Evolutionary conservation across 2,113 vertebrate species (phyloP).

Genomic region (Artemisiospiza belli): DNA sequence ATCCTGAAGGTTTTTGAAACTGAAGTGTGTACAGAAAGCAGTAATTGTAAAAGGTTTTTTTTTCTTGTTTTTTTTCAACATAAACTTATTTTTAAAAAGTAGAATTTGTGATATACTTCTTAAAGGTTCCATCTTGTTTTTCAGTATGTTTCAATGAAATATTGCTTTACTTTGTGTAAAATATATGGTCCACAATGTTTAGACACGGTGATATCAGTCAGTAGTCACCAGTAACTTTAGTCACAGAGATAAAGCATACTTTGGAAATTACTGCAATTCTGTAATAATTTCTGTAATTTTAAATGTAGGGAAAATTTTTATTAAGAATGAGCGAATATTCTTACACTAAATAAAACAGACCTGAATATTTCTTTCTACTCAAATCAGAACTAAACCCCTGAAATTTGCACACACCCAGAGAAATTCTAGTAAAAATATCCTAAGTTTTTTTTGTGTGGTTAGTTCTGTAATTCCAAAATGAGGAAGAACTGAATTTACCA

Average conservation of each 20-base stretch:
- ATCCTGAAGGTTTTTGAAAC: constrained; percentile 12
- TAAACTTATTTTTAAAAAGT: not conserved
- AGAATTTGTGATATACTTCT: not conserved
- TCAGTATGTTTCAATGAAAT: not conserved
- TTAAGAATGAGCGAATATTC: not conserved
- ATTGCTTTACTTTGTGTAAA: constrained; percentile 13
- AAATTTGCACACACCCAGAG: not conserved
- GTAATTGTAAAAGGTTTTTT: not conserved
- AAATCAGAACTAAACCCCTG: not conserved
- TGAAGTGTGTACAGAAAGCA: not conserved
- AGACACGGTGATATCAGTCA: not conserved
- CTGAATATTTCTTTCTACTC: not conserved
- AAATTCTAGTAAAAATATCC: not conserved
- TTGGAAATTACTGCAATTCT: not conserved
- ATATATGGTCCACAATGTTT: not conserved
- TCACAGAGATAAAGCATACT: not conserved
- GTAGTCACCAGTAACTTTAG: not conserved
- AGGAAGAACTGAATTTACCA: not conserved
- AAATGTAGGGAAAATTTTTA: not conserved
- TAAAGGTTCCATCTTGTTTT: not conserved
- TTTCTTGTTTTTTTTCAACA: not conserved
- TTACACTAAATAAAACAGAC: not conserved
- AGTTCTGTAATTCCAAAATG: not conserved
- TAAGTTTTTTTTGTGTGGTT: not conserved
- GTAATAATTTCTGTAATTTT: not conserved